Base-by-base conservation (phyloP, 2,888 invertebrate genomes). In the Spodoptera exigua region DNA sequence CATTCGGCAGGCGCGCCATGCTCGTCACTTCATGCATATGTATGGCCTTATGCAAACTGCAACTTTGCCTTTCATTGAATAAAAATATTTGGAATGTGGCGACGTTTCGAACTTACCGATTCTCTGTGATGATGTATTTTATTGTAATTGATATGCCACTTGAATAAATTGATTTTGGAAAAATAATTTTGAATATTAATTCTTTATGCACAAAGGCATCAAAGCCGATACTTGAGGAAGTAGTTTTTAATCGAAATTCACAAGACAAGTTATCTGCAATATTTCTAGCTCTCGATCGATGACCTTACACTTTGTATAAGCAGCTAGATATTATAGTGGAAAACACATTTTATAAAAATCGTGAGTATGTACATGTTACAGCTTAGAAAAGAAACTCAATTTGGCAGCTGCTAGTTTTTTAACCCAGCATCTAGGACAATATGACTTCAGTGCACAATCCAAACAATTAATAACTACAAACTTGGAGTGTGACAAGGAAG, bases 1-100 rank as follows among this genome's bases (percentile, higher is more conserved):
- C 90, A 90, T 89, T 84, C 86, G 79, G 82, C 84, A 76, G 81
- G 77, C 82, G 83, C 81, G 83, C 84, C 84, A 82, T 82, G 82
- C 79, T 87, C 80, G 83, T 81, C 82, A 80, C 81, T 76, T 87
- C 88, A 91, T 92, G 89, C 89, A 92, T 92, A 92, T 92, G 90
- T 81, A 92, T 91, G 86, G 78, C 82, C 73, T 88, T 91, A 91
- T 89, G 89, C 89, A 91, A 90, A 90, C 86, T 88, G 85, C 86
- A 84, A 86, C 87, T 89, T 87, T 74, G 70, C 82, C 80, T 86
- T 87, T 85, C 86, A 88, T 88, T 84, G 83, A 85, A 86, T 86
- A 86, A 87, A 88, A 88, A 89, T 86, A 87, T 87, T 81, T 83
- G 74, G 77, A 80, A 82, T 79, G 80, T 70, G 69, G 76, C 70